A percentile compares a stretch with the other conserved stretches of the same genome.
Conservation (phyloP, 1,140 invertebrate genomes). For the Drosophila kanapiae region DNA sequence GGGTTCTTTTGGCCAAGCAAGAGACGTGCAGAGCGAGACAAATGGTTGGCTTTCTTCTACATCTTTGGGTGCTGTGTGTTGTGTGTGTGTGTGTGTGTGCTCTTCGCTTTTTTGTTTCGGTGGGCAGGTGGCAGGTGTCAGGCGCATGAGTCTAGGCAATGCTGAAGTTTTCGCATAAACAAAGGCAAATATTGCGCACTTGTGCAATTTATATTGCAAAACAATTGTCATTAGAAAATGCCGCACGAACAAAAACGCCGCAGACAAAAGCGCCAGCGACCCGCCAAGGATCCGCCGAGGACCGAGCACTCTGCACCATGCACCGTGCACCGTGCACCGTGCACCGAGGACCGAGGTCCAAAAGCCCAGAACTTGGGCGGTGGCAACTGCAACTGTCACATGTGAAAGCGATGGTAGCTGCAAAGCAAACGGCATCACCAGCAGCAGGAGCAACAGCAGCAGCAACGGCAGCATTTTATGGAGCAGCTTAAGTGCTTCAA, state of each 20-base stretch:
- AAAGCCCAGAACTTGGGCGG: constrained; percentile 31
- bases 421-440: constrained; percentile 38
- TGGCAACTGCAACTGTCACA: constrained; percentile 81
- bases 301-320: not conserved
- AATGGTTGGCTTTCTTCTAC: constrained; percentile 59
- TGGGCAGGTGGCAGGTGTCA: constrained; percentile 81
- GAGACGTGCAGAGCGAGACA: constrained; percentile 75
- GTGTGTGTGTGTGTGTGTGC: constrained; percentile 4
- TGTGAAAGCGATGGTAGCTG: constrained; percentile 61
- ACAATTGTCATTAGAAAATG: constrained; percentile 85
- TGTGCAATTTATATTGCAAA: constrained; percentile 85
- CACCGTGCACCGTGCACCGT: constrained; percentile 1
- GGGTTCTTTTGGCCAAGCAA: constrained; percentile 15
- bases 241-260: constrained; percentile 81
- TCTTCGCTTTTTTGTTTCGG: constrained; percentile 47
- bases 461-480: constrained; percentile 77
- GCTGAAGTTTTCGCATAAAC: constrained; percentile 82
- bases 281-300: constrained; percentile 43
- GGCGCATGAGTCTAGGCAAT: constrained; percentile 59
- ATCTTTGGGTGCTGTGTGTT: constrained; percentile 24
- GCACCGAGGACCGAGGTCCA: constrained; percentile 15
- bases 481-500: constrained; percentile 82
- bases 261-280: constrained; percentile 69
- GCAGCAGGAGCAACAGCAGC: constrained; percentile 22
- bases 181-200: constrained; percentile 85